Evolutionary conservation across 2,113 vertebrate genomes (phyloP), one percentile per base, ranked within the genome.

Genomic region (Naja naja): DNA sequence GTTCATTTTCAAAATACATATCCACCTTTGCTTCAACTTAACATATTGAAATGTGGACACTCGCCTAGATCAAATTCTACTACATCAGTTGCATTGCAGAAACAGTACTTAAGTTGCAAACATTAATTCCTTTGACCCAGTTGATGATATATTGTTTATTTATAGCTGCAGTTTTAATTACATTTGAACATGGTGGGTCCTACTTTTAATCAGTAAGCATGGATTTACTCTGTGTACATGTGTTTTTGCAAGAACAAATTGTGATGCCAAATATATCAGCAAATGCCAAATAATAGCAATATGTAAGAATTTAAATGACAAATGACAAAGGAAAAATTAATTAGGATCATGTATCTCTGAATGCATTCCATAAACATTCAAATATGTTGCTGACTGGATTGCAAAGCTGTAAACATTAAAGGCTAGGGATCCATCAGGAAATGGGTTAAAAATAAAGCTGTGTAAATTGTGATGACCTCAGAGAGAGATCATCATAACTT

Each of bases 321-420:
- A 86, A 86, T 45, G 45, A 27, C 1, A 1, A 85, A 22, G 10
- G 22, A 43, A 49, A 45, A 47, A 47, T 45, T 87, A 87, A 47
- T 27, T 49, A 47, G 45, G 85, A 49, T 12, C 85, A 47, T 87
- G 49, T 88, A 55, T 88, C 20, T 55, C 53, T 87, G 3, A 85
- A 89, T 81, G 55, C 58, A 88, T 74, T 55, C 91, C 56, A 20
- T 85, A 55, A 81, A 45, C 12, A 56, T 39, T 27, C 39, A 74
- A 45, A n/a, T 27, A 85, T 92, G 27, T 27, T 55, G 43, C 87
- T 81, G 52, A 81, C 25, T 92, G 25, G 18, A 92, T 89, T 22
- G 27, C 64, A 55, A 92, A 81, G 91, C 39, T n/a, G 39, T 55
- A 89, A 89, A 53, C 87, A 92, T 89, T 89, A 81, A 89, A 55